Evolutionary conservation across 2,888 invertebrate species (phyloP).

Genomic region (Enchytraeus crypticus): DNA sequence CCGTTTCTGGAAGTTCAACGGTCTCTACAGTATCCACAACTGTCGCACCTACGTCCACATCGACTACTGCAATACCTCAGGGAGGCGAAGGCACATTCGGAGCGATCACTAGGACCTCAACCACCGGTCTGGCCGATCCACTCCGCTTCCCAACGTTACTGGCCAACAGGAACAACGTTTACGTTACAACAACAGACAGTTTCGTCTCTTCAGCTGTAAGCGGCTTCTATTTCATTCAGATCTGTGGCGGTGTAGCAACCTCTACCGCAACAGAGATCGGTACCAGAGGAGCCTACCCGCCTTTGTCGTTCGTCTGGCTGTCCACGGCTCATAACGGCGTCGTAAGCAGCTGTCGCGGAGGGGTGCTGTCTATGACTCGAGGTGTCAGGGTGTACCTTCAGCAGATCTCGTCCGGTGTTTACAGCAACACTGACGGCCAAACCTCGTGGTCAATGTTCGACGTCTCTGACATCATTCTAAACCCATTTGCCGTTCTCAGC

Average conservation of each 20-base stretch:
- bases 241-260: conserved; percentile 13
- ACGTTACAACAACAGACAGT: background rate
- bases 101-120: background rate
- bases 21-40: background rate
- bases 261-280: background rate
- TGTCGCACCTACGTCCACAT: background rate
- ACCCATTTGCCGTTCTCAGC: background rate
- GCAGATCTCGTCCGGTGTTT: background rate
- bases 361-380: conserved; percentile 6
- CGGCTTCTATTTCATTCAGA: conserved; percentile 5
- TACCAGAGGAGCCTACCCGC: conserved; percentile 12
- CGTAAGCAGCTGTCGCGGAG: conserved; percentile 11
- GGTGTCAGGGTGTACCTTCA: conserved; percentile 2
- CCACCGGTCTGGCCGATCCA: background rate
- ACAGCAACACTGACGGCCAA: conserved; percentile 3
- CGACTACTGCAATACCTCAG: background rate
- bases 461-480: conserved; percentile 3
- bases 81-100: conserved; percentile 8
- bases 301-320: conserved; percentile 10
- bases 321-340: conserved; percentile 4
- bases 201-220: background rate
- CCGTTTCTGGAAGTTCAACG: too few relatives aligned
- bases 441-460: conserved; percentile 16
- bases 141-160: background rate
- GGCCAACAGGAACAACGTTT: conserved; percentile 11